A percentile compares a stretch with the other conserved stretches of the same genome.
phyloP scores from a whole-genome alignment of 2,113 vertebrate genomes.

The Oxyura jamaicensis region DNA sequence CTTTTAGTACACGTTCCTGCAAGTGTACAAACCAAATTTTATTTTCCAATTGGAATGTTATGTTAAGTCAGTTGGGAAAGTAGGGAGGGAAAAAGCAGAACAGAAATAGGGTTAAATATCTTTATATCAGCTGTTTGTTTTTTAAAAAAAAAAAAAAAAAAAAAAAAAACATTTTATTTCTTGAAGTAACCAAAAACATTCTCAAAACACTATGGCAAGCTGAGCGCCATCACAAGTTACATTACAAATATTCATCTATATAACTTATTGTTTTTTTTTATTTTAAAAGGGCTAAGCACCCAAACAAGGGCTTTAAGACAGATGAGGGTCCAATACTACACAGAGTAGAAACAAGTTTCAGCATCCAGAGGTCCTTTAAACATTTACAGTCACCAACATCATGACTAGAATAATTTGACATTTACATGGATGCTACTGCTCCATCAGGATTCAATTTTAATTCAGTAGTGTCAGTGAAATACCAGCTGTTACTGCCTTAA shows the following conservation, averaged over 20 bases:
- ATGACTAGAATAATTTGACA: background rate
- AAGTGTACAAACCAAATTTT: background rate
- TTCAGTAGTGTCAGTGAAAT: background rate
- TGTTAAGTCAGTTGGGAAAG: background rate
- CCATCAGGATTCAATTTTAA: background rate
- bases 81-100: background rate
- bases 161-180: background rate
- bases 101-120: background rate
- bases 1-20: background rate
- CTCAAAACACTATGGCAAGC: background rate
- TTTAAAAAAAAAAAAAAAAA: no score
- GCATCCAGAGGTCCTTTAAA: background rate
- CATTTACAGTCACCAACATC: background rate
- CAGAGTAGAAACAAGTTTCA: background rate
- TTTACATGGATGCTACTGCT: background rate
- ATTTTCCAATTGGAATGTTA: background rate
- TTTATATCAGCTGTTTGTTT: background rate
- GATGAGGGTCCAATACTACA: background rate
- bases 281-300: background rate
- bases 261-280: background rate
- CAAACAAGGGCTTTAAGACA: background rate
- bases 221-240: background rate
- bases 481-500: background rate
- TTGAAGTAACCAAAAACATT: background rate
- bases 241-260: background rate